Evolutionary conservation across 2,797 vertebrate species (phyloP), one percentile per base, ranked within the genome.

Genomic region (Acropternis orthonyx): DNA sequence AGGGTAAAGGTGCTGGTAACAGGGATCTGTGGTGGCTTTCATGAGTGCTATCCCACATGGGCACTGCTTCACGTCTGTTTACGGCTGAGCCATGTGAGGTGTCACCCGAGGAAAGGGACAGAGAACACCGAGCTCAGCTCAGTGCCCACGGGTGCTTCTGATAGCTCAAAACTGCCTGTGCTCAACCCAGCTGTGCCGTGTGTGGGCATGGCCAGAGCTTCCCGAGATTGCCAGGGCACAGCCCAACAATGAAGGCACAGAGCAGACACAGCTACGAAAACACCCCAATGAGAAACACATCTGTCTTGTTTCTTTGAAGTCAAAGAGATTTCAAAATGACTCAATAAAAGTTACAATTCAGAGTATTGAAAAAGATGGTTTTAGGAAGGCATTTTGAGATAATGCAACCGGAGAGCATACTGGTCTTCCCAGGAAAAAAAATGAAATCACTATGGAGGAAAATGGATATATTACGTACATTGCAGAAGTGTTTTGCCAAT

Each of bases 31-130:
- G 4, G 12, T 18, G 67, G 61, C 39, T 85, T 71, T 61, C 34
- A 2, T 0, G 7, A 48, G 30, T 12, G 26, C 36, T 55, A 6
- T 22, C 34, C 7, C 56, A 21, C 2, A 0, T 0, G 22, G 10
- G 14, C 10, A 2, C 19, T 6, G 63, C 39, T 66, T 56, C 79
- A 36, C 39, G 22, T 34, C 69, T 15, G 77, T 62, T 49, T 30
- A 19, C 13, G 44, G 73, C 68, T 39, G 51, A 61, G n/a, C 49
- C 16, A 3, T 75, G 18, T 3, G 36, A 65, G 62, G 36, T 51
- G 81, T 27, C 68, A 24, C 65, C 37, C 1, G 7, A 77, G n/a
- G 59, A 4, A 26, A 7, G 34, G 59, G 71, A 68, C 61, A 36
- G 66, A 0, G 2, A 61, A 15, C 22, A 11, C 8, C 0, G 1